Conservation (phyloP, 2,797 vertebrate genomes). For the Sebastes dallii region DNA sequence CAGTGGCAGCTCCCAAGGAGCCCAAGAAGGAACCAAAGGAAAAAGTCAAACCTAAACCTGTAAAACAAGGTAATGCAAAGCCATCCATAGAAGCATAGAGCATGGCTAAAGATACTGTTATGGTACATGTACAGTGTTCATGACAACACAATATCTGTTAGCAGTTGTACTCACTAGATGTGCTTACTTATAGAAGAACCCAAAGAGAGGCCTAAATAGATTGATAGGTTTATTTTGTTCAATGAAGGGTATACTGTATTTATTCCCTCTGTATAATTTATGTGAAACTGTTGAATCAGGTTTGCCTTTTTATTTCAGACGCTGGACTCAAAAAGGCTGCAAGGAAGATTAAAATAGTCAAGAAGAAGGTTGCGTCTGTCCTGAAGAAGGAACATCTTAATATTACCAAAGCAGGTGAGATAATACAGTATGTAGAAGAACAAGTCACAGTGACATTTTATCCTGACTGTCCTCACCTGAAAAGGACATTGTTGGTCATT, state of each 20-base stretch:
- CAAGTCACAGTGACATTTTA: not conserved
- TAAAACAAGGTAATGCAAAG: not conserved
- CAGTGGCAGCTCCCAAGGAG: not conserved
- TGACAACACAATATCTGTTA: not conserved
- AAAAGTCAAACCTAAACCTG: not conserved
- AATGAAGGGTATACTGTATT: not conserved
- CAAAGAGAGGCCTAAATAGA: not conserved
- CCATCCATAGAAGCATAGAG: too few relatives aligned
- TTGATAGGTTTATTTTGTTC: not conserved
- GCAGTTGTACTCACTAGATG: too few relatives aligned
- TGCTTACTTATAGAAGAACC: too few relatives aligned
- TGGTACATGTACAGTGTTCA: not conserved
- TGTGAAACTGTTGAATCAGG: not conserved
- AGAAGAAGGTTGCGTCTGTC: constrained; percentile 32
- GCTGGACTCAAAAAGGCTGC: constrained; percentile 15
- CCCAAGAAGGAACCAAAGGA: not conserved
- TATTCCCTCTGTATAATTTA: not conserved
- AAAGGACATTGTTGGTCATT: not conserved
- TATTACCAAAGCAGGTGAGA: constrained; percentile 64
- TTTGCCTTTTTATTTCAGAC: constrained; percentile 43
- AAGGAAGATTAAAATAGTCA: constrained; percentile 28
- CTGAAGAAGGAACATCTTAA: constrained; percentile 67
- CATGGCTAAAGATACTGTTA: not conserved
- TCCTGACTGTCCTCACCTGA: too few relatives aligned
- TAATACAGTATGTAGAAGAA: not conserved